Base-by-base conservation (phyloP, 2,797 vertebrate species). In the Enteromius thamalakanensis region DNA sequence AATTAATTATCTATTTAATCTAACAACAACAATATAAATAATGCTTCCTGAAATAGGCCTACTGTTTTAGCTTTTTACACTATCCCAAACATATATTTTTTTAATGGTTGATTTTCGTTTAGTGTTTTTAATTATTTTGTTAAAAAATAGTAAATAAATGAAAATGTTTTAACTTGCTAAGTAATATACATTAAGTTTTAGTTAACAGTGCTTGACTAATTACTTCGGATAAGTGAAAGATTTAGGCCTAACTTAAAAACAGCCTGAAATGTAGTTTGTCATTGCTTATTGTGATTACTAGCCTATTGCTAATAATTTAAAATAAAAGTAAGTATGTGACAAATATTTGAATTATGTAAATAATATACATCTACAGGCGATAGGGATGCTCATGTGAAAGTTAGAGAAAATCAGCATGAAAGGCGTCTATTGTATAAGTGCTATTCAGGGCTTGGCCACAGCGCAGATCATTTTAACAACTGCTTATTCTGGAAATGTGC, bases 401-500 rank as follows among this genome's bases (percentile, higher is more conserved):
- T 49, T 40, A 26, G 29, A 82, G 58, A 42, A 40, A 23, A 29
- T 82, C 55, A n/a, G n/a, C 17, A 55, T 68, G 72, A 82, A 82
- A 45, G 62, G 47, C 23, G 49, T 26, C 62, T 76, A 55, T 82
- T 82, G 60, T 68, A 6, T n/a, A 23, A 75, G 15, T 17, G 49
- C 34, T 67, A 76, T 82, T 82, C 72, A 76, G 23, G n/a, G 62
- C 40, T 72, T 47, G 60, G 47, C 70, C 80, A 53, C 60, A n/a
- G 10, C 53, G 53, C 51, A 71, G 53, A 62, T 55, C 65, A 80
- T 49, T 29, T 67, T 9, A 53, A 81, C 51, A 40, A 17, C 53
- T 23, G 69, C 72, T 45, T 67, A 17, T 85, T 87, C 84, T 85
- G 76, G 84, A 87, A 87, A 67, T 79, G 34, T 77, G 67, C n/a